phyloP scores from a whole-genome alignment of 2,113 vertebrate species.

The Phyllostomus hastatus region DNA sequence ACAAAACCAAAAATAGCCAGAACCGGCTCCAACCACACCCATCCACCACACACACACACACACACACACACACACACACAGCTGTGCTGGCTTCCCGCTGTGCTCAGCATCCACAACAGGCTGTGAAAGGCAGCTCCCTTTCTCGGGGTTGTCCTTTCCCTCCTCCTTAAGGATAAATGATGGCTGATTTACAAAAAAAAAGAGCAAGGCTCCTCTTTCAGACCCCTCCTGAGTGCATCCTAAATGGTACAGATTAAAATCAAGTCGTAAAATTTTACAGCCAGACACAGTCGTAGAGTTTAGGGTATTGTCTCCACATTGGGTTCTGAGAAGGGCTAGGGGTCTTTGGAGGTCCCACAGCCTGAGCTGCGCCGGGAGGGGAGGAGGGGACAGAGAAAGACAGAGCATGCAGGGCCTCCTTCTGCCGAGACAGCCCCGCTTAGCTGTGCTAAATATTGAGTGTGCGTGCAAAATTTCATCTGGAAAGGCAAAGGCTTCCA shows the following conservation, averaged over 20 bases:
- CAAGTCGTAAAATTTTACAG: background rate
- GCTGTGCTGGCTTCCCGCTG: background rate
- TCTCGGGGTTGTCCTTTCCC: background rate
- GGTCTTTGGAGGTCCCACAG: background rate
- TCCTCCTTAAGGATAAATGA: constrained; percentile 20
- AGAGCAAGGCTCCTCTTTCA: background rate
- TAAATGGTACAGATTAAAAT: constrained; percentile 46
- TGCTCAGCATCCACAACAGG: background rate
- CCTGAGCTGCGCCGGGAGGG: background rate
- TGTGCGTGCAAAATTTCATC: background rate
- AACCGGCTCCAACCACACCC: background rate
- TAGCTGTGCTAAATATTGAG: background rate
- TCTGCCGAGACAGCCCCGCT: background rate
- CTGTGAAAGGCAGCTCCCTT: constrained; percentile 43
- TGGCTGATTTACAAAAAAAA: background rate
- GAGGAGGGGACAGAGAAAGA: background rate
- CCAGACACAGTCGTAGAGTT: background rate
- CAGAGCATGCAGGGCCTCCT: too few species aligned
- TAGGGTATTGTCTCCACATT: background rate
- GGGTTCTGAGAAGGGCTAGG: background rate
- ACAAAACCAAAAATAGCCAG: background rate
- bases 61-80: background rate
- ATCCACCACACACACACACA: background rate
- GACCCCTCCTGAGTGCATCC: background rate
- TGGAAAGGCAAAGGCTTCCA: background rate